Conservation (phyloP, 2,797 vertebrate genomes). For the Tympanoctomys barrerae region DNA sequence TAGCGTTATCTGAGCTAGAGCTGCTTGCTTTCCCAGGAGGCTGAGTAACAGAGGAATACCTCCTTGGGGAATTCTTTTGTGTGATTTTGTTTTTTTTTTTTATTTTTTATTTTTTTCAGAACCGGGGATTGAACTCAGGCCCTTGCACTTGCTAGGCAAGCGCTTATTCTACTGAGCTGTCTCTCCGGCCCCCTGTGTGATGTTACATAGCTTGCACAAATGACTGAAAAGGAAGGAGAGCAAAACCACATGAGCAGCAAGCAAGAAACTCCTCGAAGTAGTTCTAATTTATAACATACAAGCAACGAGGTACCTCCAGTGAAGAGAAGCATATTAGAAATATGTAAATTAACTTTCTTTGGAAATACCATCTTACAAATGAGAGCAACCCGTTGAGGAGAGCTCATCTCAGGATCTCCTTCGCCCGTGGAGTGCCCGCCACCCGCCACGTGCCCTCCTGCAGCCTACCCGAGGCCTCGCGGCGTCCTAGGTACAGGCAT, state of each 20-base stretch:
- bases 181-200: not conserved
- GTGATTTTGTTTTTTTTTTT: not conserved
- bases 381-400: not conserved
- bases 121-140: no score
- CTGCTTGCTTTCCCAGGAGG: not conserved
- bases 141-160: no score
- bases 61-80: not conserved
- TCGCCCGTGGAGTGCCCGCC: no score
- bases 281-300: not conserved
- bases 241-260: not conserved
- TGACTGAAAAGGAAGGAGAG: not conserved
- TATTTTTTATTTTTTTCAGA: no score
- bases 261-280: not conserved
- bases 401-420: not conserved
- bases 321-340: not conserved
- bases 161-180: no score
- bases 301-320: not conserved
- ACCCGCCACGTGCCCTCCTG: not conserved
- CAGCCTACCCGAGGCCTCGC: not conserved
- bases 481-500: not conserved
- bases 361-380: not conserved
- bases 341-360: not conserved
- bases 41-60: not conserved
- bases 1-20: not conserved
- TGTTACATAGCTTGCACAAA: not conserved